These are phyloP conservation scores for Copidosoma aretas DNA, from an alignment of 2,888 invertebrate genomes.

Conservation along the genomic window DNA sequence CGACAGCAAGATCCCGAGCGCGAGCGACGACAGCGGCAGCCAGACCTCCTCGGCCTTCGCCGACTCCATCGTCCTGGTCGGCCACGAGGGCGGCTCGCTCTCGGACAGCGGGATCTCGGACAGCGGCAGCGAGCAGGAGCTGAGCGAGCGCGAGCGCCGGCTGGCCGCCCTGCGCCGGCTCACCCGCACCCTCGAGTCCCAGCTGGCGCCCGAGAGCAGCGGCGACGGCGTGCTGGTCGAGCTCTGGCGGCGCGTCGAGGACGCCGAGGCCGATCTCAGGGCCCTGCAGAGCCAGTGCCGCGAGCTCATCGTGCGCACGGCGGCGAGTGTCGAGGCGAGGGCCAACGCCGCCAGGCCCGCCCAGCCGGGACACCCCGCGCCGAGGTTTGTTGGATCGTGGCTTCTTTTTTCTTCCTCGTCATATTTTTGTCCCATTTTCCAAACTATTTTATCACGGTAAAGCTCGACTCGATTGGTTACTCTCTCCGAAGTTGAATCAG, in stretches of 20 bases:
- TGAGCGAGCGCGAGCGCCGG: constrained; percentile 71
- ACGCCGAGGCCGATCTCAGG: constrained; percentile 75
- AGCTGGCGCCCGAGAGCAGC: constrained; percentile 65
- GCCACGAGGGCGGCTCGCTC: constrained; percentile 69
- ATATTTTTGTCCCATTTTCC: too few species aligned
- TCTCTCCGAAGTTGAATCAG: too few species aligned
- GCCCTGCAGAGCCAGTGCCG: constrained; percentile 74
- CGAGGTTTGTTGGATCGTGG: constrained; percentile 50
- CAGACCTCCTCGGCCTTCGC: constrained; percentile 46
- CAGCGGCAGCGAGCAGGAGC: constrained; percentile 74
- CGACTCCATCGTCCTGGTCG: constrained; percentile 40
- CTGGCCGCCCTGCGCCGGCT: constrained; percentile 73
- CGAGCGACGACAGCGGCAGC: constrained; percentile 34
- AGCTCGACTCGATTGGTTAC: too few species aligned
- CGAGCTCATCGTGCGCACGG: constrained; percentile 69
- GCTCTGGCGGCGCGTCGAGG: constrained; percentile 74
- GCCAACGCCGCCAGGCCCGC: constrained; percentile 41
- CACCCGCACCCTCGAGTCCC: constrained; percentile 72
- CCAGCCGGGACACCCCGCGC: constrained; percentile 39
- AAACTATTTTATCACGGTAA: too few species aligned
- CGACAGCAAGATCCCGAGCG: not conserved
- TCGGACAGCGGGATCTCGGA: constrained; percentile 83
- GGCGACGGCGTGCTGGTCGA: constrained; percentile 71
- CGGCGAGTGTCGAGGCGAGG: constrained; percentile 62
- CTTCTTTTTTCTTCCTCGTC: constrained; percentile 21